Evolutionary conservation across 2,888 invertebrate genomes (phyloP), one percentile per base, ranked within the genome.

Genomic region (Halictus quadricinctus): DNA sequence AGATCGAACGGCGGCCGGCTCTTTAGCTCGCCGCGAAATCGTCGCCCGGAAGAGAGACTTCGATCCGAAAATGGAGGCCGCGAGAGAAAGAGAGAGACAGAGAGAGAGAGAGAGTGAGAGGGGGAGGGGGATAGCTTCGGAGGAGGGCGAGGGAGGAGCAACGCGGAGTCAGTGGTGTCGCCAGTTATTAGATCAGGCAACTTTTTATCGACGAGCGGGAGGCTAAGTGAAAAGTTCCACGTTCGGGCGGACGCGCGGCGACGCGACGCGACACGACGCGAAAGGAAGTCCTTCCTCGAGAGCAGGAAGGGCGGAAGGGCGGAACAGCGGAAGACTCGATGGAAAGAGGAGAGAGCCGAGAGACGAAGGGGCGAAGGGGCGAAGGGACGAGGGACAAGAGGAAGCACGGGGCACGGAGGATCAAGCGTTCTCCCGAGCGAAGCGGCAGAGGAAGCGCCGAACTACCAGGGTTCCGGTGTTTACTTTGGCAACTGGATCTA

Each of bases 181-280:
- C 87, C 89, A 87, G 90, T 93, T 93, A 93, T 93, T 93, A 93
- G 92, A 93, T 93, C 92, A 91, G 89, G 85, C 88, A 92, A 93
- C 87, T 93, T 92, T 93, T 93, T 92, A 92, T 92, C 91, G 90
- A 88, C 88, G 89, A 90, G 84, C 88, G 87, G 88, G 36, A 66
- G 88, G 88, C 92, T 93, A 93, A 93, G 93, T 93, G 92, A 92
- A 93, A 94, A 94, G 93, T 93, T 93, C 88, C 86, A 91, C 90
- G 89, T 88, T 89, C 90, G 88, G 87, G 86, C 85, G 87, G 87
- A 88, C 86, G 84, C 82, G 79, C 78, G 29, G 66, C 66, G 87
- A 87, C 85, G 84, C 80, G 79, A 80, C 60, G 66, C 29, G 29
- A 80, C 60, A 60, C 29, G 29, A 29, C 29, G 29, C 79, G 85